Conservation (phyloP, 2,113 vertebrate species). For the Podarcis cretensis region DNA sequence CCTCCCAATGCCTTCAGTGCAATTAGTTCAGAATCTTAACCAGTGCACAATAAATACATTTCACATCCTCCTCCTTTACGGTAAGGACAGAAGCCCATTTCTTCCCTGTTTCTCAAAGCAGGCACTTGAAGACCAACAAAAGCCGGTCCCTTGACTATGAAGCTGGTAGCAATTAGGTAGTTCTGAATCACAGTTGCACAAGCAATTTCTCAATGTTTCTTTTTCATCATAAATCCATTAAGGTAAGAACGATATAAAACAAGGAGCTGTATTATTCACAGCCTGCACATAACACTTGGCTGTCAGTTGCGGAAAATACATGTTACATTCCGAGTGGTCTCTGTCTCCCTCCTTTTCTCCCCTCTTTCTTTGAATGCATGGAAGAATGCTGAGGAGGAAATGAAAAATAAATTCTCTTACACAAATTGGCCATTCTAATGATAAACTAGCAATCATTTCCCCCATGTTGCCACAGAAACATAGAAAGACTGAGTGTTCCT, state of each 20-base stretch:
- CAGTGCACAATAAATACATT: not conserved
- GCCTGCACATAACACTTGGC: not conserved
- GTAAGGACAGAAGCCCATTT: not conserved
- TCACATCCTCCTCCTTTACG: not conserved
- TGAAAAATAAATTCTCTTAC: constrained; percentile 60
- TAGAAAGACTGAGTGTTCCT: constrained; percentile 47
- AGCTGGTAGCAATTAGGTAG: fast-evolving
- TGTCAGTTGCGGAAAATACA: constrained; percentile 37
- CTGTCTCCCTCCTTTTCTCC: constrained; percentile 23
- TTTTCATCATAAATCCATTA: constrained; percentile 33
- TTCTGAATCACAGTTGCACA: not conserved
- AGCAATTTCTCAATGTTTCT: not conserved
- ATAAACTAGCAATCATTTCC: constrained; percentile 61
- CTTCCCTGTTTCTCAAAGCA: not conserved
- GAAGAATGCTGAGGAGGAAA: constrained; percentile 56
- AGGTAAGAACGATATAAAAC: constrained; percentile 23
- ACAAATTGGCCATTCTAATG: constrained; percentile 59
- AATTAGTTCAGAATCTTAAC: not conserved
- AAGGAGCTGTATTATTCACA: constrained; percentile 23
- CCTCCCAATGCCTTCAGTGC: not conserved
- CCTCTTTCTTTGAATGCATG: constrained; percentile 40
- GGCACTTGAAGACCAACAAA: not conserved
- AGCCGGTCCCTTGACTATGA: not conserved
- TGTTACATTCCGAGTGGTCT: constrained; percentile 57
- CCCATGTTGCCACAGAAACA: constrained; percentile 60